Evolutionary conservation across 2,888 invertebrate genomes (phyloP), one percentile per base, ranked within the genome.

Genomic region (Coremacera marginata): DNA sequence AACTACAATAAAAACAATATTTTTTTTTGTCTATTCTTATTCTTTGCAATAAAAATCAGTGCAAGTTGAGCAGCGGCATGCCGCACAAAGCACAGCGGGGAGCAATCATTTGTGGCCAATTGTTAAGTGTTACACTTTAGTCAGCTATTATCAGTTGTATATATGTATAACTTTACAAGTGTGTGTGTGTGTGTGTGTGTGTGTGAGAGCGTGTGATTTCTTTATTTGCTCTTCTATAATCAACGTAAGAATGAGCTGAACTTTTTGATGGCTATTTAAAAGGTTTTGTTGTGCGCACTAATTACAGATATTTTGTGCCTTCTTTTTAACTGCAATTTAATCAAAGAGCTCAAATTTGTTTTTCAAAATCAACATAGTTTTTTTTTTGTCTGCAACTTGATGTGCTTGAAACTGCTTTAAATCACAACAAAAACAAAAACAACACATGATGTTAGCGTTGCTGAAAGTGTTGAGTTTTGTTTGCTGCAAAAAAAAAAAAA

Each of bases 231-330:
- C 25, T 22, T n/a, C 27, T 19, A 44, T 44, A 60, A 25, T 60
- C 27, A 27, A 60, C 3, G 60, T 60, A 31, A 31, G 31, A n/a
- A 31, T 19, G 16, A 37, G 67, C 16, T 27, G 57, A 67, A 37
- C 22, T 62, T 44, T 67, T 31, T 74, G 74, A 74, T 74, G 49
- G 65, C 74, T 67, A 51, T 67, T 65, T 74, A 74, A 74, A 74
- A 74, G 74, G 67, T 74, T 74, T 74, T 74, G 74, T 67, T 74
- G 34, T 16, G 14, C 27, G 25, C 25, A 74, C 73, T 74, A 74
- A 74, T 74, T 74, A 67, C n/a, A 67, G 74, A 22, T 57, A 67
- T 74, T 67, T 49, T 34, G 22, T 55, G 52, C 55, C 55, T 74
- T 25, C 55, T 74, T 25, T 44, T 67, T 74, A 74, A 74, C 27